These are phyloP conservation scores for Antrozous pallidus DNA, from an alignment of 2,797 vertebrate species.

Conservation along the genomic window DNA sequence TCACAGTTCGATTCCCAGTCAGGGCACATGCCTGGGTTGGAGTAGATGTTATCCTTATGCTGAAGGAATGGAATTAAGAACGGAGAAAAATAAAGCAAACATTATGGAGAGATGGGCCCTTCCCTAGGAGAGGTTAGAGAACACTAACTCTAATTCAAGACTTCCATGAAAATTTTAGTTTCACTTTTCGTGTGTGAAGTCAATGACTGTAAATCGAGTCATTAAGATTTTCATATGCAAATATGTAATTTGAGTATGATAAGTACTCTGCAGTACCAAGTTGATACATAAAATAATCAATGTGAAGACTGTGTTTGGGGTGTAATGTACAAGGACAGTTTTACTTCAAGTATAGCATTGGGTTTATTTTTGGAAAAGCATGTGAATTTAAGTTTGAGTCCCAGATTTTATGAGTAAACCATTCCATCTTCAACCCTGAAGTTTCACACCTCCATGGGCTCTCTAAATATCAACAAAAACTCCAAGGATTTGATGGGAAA, in stretches of 20 bases:
- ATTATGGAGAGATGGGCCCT: background rate
- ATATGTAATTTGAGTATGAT: background rate
- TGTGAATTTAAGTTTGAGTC: constrained; percentile 32
- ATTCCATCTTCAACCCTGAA: constrained; percentile 73
- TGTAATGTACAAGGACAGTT: background rate
- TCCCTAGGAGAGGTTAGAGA: background rate
- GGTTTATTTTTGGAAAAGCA: constrained; percentile 42
- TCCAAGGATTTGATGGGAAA: constrained; percentile 81
- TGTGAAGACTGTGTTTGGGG: background rate
- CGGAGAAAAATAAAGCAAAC: background rate
- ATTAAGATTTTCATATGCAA: background rate
- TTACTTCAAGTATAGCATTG: background rate
- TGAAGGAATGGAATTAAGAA: background rate
- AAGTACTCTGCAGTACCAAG: background rate
- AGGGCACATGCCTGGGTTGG: too few relatives aligned
- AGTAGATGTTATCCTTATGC: background rate
- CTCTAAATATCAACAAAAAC: constrained; percentile 82
- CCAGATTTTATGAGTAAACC: constrained; percentile 82
- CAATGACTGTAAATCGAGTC: background rate
- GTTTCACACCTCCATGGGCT: constrained; percentile 81
- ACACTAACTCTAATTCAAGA: background rate
- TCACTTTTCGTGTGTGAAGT: background rate
- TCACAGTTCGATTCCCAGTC: too few relatives aligned
- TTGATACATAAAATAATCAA: background rate
- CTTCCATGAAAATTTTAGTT: background rate